Evolutionary conservation across 1,140 invertebrate species (phyloP).

Genomic region (Teleogryllus occipitalis): DNA sequence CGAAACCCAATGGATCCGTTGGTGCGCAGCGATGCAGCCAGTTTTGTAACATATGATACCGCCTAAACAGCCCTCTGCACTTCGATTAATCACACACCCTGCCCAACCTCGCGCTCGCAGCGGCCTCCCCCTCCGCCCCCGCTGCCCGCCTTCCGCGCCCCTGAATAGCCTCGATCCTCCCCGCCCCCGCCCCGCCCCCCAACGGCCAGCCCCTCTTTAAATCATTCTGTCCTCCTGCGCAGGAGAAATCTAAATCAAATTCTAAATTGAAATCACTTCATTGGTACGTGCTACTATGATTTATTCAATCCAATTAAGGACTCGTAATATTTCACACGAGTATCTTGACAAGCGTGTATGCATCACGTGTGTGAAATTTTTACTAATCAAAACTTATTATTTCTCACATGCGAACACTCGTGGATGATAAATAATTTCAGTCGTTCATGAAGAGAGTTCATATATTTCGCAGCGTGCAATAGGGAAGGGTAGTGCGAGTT

Average conservation of each 20-base stretch:
- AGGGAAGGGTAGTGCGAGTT: not conserved
- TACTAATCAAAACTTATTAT: conserved; percentile 6
- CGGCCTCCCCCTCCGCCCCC: too few relatives aligned
- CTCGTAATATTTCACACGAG: not conserved
- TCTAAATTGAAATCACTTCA: conserved; percentile 5
- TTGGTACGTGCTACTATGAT: conserved; percentile 4
- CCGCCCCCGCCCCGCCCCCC: too few relatives aligned
- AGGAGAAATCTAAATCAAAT: conserved; percentile 1
- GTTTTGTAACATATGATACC: conserved; percentile 5
- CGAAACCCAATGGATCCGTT: not conserved
- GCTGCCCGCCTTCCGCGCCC: not conserved
- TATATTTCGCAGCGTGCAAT: not conserved
- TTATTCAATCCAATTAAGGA: conserved; percentile 5
- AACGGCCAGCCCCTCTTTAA: not conserved
- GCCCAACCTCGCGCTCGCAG: not conserved
- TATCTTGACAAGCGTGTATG: not conserved
- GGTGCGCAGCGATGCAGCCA: not conserved
- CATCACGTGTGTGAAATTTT: not conserved
- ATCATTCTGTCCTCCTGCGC: not conserved
- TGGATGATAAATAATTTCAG: not conserved
- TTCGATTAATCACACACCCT: not conserved
- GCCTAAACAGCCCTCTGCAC: not conserved
- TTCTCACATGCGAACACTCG: not conserved
- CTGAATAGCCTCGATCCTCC: not conserved
- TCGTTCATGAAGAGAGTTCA: not conserved